Evolutionary conservation across 2,113 vertebrate species (phyloP).

Genomic region (Dendrocopos noguchii): DNA sequence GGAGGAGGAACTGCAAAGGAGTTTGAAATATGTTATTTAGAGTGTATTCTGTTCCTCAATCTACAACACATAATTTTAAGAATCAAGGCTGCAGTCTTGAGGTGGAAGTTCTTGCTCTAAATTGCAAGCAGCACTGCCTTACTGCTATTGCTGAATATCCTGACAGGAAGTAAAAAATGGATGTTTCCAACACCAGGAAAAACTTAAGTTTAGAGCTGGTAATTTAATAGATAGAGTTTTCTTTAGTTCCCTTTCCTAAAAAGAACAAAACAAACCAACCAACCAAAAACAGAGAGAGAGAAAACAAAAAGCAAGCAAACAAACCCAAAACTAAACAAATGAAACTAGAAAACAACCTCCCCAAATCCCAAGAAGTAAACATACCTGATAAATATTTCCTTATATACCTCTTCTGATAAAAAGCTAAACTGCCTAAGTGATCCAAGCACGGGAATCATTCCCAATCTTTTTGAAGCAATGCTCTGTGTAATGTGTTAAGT

Average conservation of each 20-base stretch:
- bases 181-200: not conserved
- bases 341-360: too few species aligned
- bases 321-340: too few species aligned
- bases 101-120: not conserved
- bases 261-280: not conserved
- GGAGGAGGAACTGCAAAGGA: not conserved
- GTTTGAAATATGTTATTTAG: not conserved
- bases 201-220: not conserved
- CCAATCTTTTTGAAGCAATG: not conserved
- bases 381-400: not conserved
- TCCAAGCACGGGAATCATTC: not conserved
- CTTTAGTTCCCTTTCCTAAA: not conserved
- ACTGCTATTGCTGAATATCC: not conserved
- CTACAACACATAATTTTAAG: not conserved
- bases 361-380: not conserved
- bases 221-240: not conserved
- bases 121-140: not conserved
- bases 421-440: not conserved
- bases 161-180: conserved; percentile 23
- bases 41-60: not conserved
- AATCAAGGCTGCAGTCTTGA: not conserved
- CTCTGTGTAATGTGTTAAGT: not conserved
- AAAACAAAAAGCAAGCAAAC: not conserved
- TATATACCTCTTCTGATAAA: not conserved
- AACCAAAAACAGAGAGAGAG: too few species aligned